phyloP scores from a whole-genome alignment of 1,140 invertebrate species.

The Diachasma alloeum region DNA sequence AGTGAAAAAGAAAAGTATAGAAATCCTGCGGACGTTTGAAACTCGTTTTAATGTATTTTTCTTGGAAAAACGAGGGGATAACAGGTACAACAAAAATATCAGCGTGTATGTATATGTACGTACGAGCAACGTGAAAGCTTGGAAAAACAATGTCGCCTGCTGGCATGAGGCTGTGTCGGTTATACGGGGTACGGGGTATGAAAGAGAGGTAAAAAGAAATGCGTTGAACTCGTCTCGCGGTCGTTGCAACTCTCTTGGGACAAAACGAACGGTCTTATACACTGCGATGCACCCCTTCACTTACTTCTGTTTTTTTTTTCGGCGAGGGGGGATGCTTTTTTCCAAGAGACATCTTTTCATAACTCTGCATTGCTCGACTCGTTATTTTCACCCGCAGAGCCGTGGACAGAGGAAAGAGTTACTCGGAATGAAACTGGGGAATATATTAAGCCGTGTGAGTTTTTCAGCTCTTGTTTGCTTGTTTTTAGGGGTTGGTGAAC shows the following conservation, averaged over 20 bases:
- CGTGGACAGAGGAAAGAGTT: neutral
- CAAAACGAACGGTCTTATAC: conserved; percentile 15
- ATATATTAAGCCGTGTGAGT: neutral
- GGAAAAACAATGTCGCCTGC: conserved; percentile 26
- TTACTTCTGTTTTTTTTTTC: neutral
- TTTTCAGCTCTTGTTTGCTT: neutral
- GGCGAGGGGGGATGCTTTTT: neutral
- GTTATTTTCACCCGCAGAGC: conserved; percentile 13
- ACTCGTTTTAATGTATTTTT: neutral
- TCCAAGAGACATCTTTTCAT: neutral
- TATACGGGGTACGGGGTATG: neutral
- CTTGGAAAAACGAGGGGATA: neutral
- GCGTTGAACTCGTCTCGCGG: conserved; percentile 23
- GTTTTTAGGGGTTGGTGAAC: neutral
- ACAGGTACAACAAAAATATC: neutral
- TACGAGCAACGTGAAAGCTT: conserved; percentile 10
- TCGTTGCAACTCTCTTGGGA: conserved; percentile 11
- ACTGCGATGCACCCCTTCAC: neutral
- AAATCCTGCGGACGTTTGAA: neutral
- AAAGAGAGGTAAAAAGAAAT: conserved; percentile 11
- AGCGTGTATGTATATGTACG: neutral
- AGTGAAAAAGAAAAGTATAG: neutral
- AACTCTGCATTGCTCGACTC: neutral
- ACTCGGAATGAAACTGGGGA: neutral
- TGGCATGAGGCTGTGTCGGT: neutral